A percentile compares a stretch with the other conserved stretches of the same genome.
Conservation (phyloP, 2,113 vertebrate species). For the Macquaria australasica region DNA sequence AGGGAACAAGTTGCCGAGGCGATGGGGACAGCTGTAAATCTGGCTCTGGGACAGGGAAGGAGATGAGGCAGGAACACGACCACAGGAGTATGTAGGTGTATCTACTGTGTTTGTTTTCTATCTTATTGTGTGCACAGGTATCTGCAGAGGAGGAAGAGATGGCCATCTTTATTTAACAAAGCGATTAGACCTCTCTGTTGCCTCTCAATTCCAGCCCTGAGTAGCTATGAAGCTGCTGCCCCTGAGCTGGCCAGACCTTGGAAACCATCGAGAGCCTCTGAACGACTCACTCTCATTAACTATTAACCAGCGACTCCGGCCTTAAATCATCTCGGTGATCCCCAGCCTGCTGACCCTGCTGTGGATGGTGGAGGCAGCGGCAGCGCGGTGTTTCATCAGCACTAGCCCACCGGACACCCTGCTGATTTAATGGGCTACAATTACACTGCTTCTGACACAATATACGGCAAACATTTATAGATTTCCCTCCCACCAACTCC, state of each 20-base stretch:
- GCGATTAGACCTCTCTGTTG: slow-evolving; percentile 62
- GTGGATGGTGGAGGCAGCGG: slow-evolving; percentile 62
- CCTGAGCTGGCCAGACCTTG: slow-evolving; percentile 48
- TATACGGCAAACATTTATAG: slow-evolving; percentile 76
- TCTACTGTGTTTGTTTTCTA: slow-evolving; percentile 38
- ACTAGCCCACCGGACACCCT: slow-evolving; percentile 61
- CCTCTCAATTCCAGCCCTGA: slow-evolving; percentile 49
- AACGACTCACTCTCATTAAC: slow-evolving; percentile 74
- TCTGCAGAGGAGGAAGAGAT: slow-evolving; percentile 34
- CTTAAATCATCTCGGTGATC: slow-evolving; percentile 74
- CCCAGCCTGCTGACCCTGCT: slow-evolving; percentile 74
- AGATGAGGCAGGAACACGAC: slow-evolving; percentile 58
- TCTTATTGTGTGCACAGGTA: slow-evolving; percentile 17
- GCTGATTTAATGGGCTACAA: slow-evolving; percentile 79
- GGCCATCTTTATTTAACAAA: slow-evolving; percentile 63
- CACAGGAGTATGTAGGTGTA: slow-evolving; percentile 17
- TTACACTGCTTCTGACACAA: slow-evolving; percentile 76
- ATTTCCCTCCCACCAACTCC: slow-evolving; percentile 64
- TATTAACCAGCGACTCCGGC: slow-evolving; percentile 71
- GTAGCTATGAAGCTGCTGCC: slow-evolving; percentile 37
- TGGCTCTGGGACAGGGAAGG: slow-evolving; percentile 53
- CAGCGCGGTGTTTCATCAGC: slow-evolving; percentile 64
- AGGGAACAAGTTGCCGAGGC: slow-evolving; percentile 66
- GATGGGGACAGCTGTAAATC: slow-evolving; percentile 75
- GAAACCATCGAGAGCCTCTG: slow-evolving; percentile 56